Percentiles rank a stretch among this genome's conserved stretches.
phyloP scores from a whole-genome alignment of 2,113 vertebrate species.

The Orientallactaga bullata region DNA sequence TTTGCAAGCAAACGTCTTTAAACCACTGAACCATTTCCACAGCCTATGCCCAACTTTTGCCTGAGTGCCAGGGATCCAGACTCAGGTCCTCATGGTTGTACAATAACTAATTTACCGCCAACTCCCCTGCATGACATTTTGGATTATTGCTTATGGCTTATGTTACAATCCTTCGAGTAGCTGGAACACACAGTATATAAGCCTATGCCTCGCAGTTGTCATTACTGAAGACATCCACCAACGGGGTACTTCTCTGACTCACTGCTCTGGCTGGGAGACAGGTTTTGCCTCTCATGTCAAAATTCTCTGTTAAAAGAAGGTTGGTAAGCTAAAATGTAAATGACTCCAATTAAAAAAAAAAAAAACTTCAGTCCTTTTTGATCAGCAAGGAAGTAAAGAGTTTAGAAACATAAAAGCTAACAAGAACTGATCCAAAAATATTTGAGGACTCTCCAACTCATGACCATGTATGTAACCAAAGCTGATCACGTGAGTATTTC shows the following conservation, averaged over 20 bases:
- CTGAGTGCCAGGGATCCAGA: too few species aligned
- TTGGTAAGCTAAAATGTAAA: background rate
- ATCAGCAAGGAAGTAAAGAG: background rate
- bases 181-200: background rate
- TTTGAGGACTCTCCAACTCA: background rate
- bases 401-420: too few species aligned
- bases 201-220: background rate
- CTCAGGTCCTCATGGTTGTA: too few species aligned
- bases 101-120: background rate
- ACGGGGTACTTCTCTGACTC: background rate
- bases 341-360: background rate
- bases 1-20: too few species aligned
- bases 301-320: background rate
- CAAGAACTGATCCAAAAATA: background rate
- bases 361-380: background rate
- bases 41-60: too few species aligned
- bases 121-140: background rate
- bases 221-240: background rate
- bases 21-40: too few species aligned
- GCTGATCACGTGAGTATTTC: background rate
- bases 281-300: background rate
- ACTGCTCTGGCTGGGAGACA: background rate
- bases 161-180: background rate
- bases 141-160: background rate
- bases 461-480: background rate